Evolutionary conservation across 1,140 invertebrate species (phyloP), one percentile per base, ranked within the genome.

Genomic region (Geopemphigus sp.): DNA sequence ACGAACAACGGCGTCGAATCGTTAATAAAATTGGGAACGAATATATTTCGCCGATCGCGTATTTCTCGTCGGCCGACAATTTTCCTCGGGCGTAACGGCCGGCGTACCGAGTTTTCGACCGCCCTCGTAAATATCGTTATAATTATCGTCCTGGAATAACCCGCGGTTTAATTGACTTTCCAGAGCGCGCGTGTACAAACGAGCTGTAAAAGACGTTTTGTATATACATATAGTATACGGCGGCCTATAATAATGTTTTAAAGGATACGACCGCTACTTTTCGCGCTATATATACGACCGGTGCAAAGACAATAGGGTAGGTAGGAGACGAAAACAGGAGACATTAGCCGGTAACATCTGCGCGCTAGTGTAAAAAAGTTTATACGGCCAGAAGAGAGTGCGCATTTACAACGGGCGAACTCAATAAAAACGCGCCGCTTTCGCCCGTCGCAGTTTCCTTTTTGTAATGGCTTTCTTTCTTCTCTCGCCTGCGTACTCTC

Each of bases 281-380:
- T 74, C 54, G 11, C 32, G 53, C n/a, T 54, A 59, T 32, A 50
- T 50, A 50, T 50, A 50, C 11, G 47, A 14, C 47, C 1, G 5
- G 47, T 8, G 72, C n/a, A 26, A 61, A 45, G 54, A 22, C 54
- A 39, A 39, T 10, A 17, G 29, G n/a, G 22, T 14, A 19, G 73
- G 19, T 26, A n/a, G 22, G 47, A 50, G 10, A 12, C 47, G 47
- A 50, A 50, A 50, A 22, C 32, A 32, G 15, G 59, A 61, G 19
- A 8, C 73, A 76, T 76, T 76, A 76, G n/a, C 22, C 22, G 32
- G 73, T 59, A 76, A 76, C 73, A 76, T 61, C 73, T 76, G 73
- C 15, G 73, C 15, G 22, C 32, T 39, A 76, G 73, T 61, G 73
- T 76, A 76, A 76, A 76, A 76, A 76, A 57, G 56, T 76, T 76